Evolutionary conservation across 64 coral and sea anemone genomes (phyloP).

Genomic region (Anthopleura sola): DNA sequence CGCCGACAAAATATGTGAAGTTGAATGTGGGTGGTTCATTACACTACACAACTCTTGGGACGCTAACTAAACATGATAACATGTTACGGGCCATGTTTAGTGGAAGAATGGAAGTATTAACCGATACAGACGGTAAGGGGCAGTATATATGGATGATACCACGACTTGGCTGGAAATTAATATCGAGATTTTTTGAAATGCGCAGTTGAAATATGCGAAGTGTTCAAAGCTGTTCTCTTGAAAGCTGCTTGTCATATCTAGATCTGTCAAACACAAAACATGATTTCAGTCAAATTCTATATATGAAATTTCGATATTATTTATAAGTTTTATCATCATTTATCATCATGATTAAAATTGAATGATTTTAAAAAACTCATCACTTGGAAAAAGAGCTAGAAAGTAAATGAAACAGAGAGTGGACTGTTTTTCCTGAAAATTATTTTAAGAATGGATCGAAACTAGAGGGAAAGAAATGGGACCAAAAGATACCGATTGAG

Average conservation of each 20-base stretch:
- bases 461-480: too few species aligned
- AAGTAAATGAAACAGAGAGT: too few species aligned
- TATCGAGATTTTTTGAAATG: neutral
- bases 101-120: conserved; percentile 97
- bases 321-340: too few species aligned
- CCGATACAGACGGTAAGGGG: conserved; percentile 82
- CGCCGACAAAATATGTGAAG: conserved; percentile 98
- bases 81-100: conserved; percentile 99
- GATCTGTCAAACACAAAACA: neutral
- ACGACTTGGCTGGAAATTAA: neutral
- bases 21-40: conserved; percentile 94
- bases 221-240: neutral
- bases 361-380: too few species aligned
- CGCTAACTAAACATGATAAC: conserved; percentile 94
- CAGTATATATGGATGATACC: neutral
- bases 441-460: too few species aligned
- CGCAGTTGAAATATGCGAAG: neutral
- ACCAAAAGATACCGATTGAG: too few species aligned
- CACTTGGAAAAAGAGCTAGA: too few species aligned
- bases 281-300: neutral
- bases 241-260: neutral
- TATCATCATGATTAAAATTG: too few species aligned
- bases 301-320: neutral
- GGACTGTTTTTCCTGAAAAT: too few species aligned
- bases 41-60: conserved; percentile 93